Evolutionary conservation across 2,797 vertebrate genomes (phyloP), one percentile per base, ranked within the genome.

Genomic region (Sphenodon punctatus): DNA sequence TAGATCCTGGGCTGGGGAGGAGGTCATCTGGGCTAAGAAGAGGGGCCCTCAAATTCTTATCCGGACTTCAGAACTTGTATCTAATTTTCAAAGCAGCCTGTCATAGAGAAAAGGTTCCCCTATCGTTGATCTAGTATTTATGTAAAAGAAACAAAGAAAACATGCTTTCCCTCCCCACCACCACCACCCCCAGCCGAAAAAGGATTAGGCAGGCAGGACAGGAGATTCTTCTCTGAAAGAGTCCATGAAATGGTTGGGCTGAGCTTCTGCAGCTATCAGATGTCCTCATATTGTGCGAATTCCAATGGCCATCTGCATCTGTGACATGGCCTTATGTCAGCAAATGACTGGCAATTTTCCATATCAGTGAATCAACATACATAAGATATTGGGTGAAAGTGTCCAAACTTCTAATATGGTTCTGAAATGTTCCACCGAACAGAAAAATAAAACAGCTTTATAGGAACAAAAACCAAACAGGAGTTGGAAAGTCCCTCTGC

Each of bases 281-380:
- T 49, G 38, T 81, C 48, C 5, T 41, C 45, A 75, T 45, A 55
- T 63, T 60, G 58, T 41, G 2, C 1, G 10, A 46, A 65, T 1
- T 74, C 78, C 88, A 88, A 75, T 65, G 75, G 75, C 69, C 72
- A 32, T 58, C 84, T 32, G 69, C 86, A 65, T 45, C 88, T 66
- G 79, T 30, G 79, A 48, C 74, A 10, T 2, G 70, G 6, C 36
- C 45, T 39, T 9, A 0, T 51, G 6, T 46, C 87, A 59, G 66
- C 87, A 53, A 75, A n/a, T 3, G 27, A 16, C 22, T 2, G 0
- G 41, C 78, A 38, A 5, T 5, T 56, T 4, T n/a, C 81, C 78
- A 69, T 69, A 19, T 10, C 13, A 72, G 74, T 81, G 53, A 36
- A 51, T 75, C 38, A 74, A 56, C 43, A 2, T 39, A 25, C 14